Base-by-base conservation (phyloP, 2,797 vertebrate genomes). In the Amblyraja radiata region DNA sequence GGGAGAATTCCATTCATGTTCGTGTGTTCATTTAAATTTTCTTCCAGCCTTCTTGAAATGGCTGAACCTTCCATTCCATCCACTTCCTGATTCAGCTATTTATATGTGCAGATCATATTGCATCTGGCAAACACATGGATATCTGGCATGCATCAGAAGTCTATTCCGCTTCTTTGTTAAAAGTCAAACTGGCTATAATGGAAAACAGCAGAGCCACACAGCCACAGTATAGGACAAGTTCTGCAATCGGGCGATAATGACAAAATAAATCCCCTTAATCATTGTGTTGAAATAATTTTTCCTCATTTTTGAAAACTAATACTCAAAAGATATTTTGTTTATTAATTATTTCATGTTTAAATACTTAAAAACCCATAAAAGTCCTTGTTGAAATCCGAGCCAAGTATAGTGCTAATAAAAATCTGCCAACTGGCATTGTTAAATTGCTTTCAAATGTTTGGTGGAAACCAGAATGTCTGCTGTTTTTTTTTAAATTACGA, bases 121-220 rank as follows among this genome's bases (percentile, higher is more conserved):
- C 90, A 92, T 92, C 90, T 92, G 90, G 71, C 71, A 92, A 92
- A 92, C 90, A 92, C 90, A 76, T 92, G 90, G 71, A 54, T 58
- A 28, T 76, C 71, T 92, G 90, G 90, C 71, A 92, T 71, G 88
- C n/a, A 90, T 36, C 32, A 71, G 83, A 54, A 76, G 13, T 16
- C 39, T 92, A 54, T 68, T 88, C 61, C 71, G 54, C 71, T 63
- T 86, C 61, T 54, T 74, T 92, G 39, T 76, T 92, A 58, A 58
- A 92, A 92, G 71, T 92, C 90, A 76, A 92, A 92, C 71, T 54
- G 7, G 10, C 25, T 92, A 46, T 92, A 54, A 76, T 76, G 71
- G 65, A 74, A 92, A 76, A 74, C 71, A 92, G 90, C 90, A 88
- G 5, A 32, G 8, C 84, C 63, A 32, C n/a, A 76, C 46, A 32